These are phyloP conservation scores for Pediacus dermestoides DNA, from an alignment of 2,888 invertebrate genomes.

Conservation along the genomic window DNA sequence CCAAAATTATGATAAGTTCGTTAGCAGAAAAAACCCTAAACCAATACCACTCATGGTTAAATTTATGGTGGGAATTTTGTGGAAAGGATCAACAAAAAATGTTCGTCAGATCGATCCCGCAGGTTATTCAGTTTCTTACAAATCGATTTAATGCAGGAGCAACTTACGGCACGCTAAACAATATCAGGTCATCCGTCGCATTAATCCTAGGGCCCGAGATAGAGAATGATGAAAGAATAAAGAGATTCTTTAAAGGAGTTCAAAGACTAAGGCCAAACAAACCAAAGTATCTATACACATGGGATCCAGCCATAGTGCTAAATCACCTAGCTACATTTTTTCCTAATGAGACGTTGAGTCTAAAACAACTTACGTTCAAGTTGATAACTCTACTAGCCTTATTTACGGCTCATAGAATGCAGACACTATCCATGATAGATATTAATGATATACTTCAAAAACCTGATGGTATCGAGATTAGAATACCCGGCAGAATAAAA, in stretches of 20 bases:
- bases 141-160: background rate
- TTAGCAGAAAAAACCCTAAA: background rate
- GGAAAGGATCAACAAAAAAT: background rate
- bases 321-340: conserved; percentile 1
- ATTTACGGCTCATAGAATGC: conserved; percentile 7
- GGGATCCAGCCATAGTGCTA: conserved; percentile 9
- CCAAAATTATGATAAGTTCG: background rate
- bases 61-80: conserved; percentile 3
- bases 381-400: conserved; percentile 8
- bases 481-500: too few relatives aligned
- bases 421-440: conserved; percentile 8
- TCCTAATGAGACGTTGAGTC: conserved; percentile 6
- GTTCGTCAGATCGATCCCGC: background rate
- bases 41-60: background rate
- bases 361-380: conserved; percentile 10
- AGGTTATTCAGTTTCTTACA: background rate
- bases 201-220: background rate
- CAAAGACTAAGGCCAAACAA: conserved; percentile 6
- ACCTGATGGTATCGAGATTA: too few relatives aligned
- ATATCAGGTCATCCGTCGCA: background rate
- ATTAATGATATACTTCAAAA: conserved; percentile 1
- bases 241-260: conserved; percentile 10
- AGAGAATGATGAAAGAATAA: conserved; percentile 5
- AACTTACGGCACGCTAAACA: conserved; percentile 3
- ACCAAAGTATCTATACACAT: conserved; percentile 9